phyloP scores from a whole-genome alignment of 1,140 invertebrate genomes.

The Cyclargus thomasi region DNA sequence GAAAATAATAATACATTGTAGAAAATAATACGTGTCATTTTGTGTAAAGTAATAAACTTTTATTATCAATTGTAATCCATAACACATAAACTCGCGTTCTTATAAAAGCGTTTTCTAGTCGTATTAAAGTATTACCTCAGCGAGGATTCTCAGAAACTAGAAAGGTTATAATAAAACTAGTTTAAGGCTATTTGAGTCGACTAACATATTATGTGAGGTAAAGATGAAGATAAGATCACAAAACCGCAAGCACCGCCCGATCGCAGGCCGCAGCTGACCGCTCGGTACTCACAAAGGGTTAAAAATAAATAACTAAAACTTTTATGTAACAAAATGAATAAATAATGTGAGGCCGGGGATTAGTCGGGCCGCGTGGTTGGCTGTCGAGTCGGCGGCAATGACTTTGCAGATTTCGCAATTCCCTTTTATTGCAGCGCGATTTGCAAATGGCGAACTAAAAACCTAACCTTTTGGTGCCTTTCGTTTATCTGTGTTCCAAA shows the following conservation, averaged over 20 bases:
- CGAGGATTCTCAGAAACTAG: background rate
- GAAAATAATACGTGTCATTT: no score
- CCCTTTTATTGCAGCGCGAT: background rate
- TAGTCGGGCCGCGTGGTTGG: slow-evolving; percentile 47
- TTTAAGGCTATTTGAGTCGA: background rate
- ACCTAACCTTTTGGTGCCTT: background rate
- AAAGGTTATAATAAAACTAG: background rate
- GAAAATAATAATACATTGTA: no score
- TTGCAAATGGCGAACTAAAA: background rate
- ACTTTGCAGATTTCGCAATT: slow-evolving; percentile 47
- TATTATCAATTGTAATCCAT: no score
- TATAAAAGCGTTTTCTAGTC: no score
- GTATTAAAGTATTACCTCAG: background rate
- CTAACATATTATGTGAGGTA: slow-evolving; percentile 1
- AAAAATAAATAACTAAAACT: slow-evolving; percentile 47
- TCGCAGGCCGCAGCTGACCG: slow-evolving; percentile 17
- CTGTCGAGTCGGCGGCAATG: slow-evolving; percentile 44
- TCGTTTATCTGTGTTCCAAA: background rate
- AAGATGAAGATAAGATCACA: slow-evolving; percentile 7
- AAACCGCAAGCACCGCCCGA: slow-evolving; percentile 15
- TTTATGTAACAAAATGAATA: slow-evolving; percentile 48
- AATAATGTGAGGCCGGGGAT: slow-evolving; percentile 52
- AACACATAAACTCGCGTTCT: no score
- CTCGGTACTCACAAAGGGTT: slow-evolving; percentile 24
- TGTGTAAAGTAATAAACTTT: no score